Percentiles rank a stretch among this genome's conserved stretches.
Evolutionary conservation across 1,140 invertebrate species (phyloP).

Genomic region (Ladona fulva): DNA sequence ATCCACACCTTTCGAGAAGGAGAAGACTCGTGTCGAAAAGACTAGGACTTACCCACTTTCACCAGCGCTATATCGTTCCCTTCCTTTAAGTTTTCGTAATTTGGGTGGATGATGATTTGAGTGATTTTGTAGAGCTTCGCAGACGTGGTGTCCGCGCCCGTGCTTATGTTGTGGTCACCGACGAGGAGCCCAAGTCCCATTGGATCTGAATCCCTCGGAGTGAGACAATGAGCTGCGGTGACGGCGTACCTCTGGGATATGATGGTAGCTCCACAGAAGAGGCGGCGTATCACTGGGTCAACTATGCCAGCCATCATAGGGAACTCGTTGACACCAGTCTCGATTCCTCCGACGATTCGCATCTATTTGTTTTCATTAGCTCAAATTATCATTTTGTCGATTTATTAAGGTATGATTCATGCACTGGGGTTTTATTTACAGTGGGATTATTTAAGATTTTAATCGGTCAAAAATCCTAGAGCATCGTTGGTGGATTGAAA

Average conservation of each 20-base stretch:
- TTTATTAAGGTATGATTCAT: no score
- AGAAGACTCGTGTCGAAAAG: background rate
- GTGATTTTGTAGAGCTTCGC: constrained; percentile 28
- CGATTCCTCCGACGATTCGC: constrained; percentile 50
- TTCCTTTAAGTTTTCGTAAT: constrained; percentile 30
- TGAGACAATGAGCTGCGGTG: constrained; percentile 59
- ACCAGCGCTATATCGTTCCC: constrained; percentile 56
- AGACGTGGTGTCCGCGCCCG: constrained; percentile 35
- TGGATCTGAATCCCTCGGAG: constrained; percentile 12
- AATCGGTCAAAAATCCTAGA: no score
- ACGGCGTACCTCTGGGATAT: constrained; percentile 50
- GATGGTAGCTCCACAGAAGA: constrained; percentile 57
- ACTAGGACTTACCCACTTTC: constrained; percentile 15
- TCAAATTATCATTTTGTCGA: constrained; percentile 2
- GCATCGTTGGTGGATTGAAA: no score
- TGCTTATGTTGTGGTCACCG: constrained; percentile 42
- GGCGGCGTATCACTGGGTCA: constrained; percentile 28
- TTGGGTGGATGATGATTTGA: constrained; percentile 32
- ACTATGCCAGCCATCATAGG: constrained; percentile 53
- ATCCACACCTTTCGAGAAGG: no score
- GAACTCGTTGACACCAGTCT: constrained; percentile 51
- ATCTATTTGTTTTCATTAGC: constrained; percentile 32
- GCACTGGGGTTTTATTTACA: no score
- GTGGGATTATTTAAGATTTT: no score
- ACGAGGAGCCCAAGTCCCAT: constrained; percentile 39